A percentile compares a stretch with the other conserved stretches of the same genome.
phyloP scores from a whole-genome alignment of 2,888 invertebrate genomes.

The Parapristionchus giblindavisi region DNA sequence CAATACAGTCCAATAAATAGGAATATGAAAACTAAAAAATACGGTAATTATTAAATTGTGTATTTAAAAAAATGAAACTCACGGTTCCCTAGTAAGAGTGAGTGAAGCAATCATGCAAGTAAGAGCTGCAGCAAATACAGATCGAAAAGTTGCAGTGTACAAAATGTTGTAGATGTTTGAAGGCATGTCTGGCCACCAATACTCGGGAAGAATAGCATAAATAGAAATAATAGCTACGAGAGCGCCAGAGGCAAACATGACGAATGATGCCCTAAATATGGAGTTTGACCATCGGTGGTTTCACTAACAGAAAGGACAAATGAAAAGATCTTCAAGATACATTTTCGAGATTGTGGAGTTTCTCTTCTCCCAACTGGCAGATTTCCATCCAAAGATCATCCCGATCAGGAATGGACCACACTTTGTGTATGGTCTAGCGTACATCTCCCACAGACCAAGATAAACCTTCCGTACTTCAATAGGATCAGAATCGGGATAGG shows the following conservation, averaged over 20 bases:
- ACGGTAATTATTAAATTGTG: no score
- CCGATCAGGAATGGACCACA: slow-evolving; percentile 67
- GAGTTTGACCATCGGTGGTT: background rate
- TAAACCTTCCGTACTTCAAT: slow-evolving; percentile 53
- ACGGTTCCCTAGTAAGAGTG: slow-evolving; percentile 37
- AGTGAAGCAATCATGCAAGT: slow-evolving; percentile 56
- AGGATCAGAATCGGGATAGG: slow-evolving; percentile 57
- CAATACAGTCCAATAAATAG: slow-evolving; percentile 54
- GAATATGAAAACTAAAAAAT: slow-evolving; percentile 50
- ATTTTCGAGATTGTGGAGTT: slow-evolving; percentile 21
- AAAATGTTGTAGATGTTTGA: slow-evolving; percentile 62
- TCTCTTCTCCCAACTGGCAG: slow-evolving; percentile 6
- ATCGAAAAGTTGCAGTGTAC: slow-evolving; percentile 66
- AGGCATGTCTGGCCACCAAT: slow-evolving; percentile 52
- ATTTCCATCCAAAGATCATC: slow-evolving; percentile 57
- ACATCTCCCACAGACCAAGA: slow-evolving; percentile 65
- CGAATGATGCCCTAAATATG: no score
- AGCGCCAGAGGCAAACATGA: slow-evolving; percentile 40
- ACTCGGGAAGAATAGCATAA: slow-evolving; percentile 68
- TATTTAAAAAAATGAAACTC: no score
- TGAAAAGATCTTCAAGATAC: slow-evolving; percentile 4
- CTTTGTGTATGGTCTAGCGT: slow-evolving; percentile 65
- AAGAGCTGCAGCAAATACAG: slow-evolving; percentile 60
- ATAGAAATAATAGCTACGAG: slow-evolving; percentile 52
- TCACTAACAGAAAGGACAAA: background rate